Percentiles rank a stretch among this genome's conserved stretches.
Conservation (phyloP, 2,113 vertebrate genomes). For the Dendrocopos noguchii region DNA sequence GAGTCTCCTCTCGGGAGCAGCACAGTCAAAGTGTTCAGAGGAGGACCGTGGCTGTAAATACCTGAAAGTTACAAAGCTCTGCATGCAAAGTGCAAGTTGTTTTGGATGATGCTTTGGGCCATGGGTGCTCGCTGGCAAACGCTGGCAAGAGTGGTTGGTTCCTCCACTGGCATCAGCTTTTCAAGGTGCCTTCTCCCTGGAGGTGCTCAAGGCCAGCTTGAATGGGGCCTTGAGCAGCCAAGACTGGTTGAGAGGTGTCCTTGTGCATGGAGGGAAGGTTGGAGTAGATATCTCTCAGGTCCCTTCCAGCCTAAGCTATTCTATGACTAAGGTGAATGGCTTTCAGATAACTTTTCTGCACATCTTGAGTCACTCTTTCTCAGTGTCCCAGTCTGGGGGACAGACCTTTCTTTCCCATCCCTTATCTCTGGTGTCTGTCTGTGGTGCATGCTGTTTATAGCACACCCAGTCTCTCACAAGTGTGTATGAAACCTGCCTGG, state of each 20-base stretch:
- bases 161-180: rapidly evolving
- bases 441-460: rapidly evolving
- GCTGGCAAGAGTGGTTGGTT: not conserved
- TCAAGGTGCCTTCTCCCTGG: not conserved
- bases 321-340: not conserved
- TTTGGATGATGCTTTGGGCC: not conserved
- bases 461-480: not conserved
- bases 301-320: too few relatives aligned
- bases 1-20: not conserved
- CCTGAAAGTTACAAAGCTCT: rapidly evolving
- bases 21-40: rapidly evolving
- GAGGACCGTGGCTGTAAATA: not conserved
- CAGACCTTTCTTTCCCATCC: not conserved
- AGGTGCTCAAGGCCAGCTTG: too few relatives aligned
- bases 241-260: too few relatives aligned
- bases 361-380: not conserved
- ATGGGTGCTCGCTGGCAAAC: rapidly evolving
- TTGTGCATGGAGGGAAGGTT: too few relatives aligned
- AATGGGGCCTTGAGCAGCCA: too few relatives aligned
- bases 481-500: not conserved
- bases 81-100: rapidly evolving
- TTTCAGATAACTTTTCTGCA: not conserved
- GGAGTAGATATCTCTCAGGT: too few relatives aligned
- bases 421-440: not conserved
- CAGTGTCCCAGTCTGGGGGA: rapidly evolving